phyloP scores from a whole-genome alignment of 1,140 invertebrate species.

The Drusus annulatus region DNA sequence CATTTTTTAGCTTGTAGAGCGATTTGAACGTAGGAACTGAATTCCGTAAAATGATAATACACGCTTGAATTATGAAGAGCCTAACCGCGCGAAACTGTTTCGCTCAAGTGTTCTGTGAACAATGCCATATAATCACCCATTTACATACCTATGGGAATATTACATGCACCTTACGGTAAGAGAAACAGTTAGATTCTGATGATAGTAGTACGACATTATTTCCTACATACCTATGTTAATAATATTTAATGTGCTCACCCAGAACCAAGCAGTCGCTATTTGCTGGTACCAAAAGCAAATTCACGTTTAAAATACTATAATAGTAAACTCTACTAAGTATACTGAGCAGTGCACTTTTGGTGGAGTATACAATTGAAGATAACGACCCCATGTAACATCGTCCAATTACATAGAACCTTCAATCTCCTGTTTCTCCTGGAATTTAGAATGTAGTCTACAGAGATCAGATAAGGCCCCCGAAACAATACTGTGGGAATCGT shows the following conservation, averaged over 20 bases:
- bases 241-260: no score
- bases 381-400: slow-evolving; percentile 14
- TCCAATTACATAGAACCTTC: slow-evolving; percentile 1
- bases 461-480: slow-evolving; percentile 31
- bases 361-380: background rate
- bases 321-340: no score
- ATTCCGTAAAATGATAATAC: background rate
- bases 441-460: background rate
- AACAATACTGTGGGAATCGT: slow-evolving; percentile 6
- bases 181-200: no score
- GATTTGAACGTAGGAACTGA: slow-evolving; percentile 4
- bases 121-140: slow-evolving; percentile 11
- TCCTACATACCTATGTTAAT: no score
- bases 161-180: slow-evolving; percentile 3
- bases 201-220: no score
- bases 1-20: slow-evolving; percentile 8
- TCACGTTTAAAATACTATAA: no score
- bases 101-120: slow-evolving; percentile 9
- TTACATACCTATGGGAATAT: background rate
- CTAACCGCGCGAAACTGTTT: slow-evolving; percentile 21
- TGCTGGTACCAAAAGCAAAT: no score
- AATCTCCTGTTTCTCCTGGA: slow-evolving; percentile 1
- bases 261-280: no score
- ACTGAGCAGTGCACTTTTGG: no score
- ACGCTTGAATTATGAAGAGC: background rate